Evolutionary conservation across 1,140 invertebrate species (phyloP), one percentile per base, ranked within the genome.

Genomic region (Cherax quadricarinatus): DNA sequence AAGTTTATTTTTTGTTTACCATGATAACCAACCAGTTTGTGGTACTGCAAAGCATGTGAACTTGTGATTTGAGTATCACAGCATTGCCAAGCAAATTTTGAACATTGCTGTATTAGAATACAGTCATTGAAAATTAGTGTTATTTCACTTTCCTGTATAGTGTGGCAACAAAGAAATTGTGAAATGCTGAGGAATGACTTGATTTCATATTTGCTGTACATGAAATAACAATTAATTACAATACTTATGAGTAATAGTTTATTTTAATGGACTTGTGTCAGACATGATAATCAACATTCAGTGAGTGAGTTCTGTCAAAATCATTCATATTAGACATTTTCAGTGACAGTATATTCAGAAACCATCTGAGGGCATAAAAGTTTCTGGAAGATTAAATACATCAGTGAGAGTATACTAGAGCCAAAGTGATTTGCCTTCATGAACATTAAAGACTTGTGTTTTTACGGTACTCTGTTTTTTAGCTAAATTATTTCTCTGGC

Each of bases 401-500:
- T 75, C 6, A 30, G 24, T 75, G 24, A 30, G 70, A 70, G 49
- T 48, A 30, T 57, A 85, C 30, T 41, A 70, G 48, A 70, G 16
- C 41, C 24, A 66, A 84, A 85, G 83, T 85, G 30, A 49, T 70
- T 24, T 66, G 3, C 41, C 49, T 62, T 70, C 83, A 62, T 75
- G 24, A 75, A 10, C 24, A 85, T 48, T 70, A 14, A 62, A 70
- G 83, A 85, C n/a, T 30, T 85, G 41, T 62, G 60, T 62, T 41
- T 41, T 41, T 41, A 41, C 30, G 30, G 4, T 24, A 70, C n/a
- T 4, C 10, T 62, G 30, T 62, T 57, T 84, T 57, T 82, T n/a
- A 82, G 21, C 57, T 51, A n/a, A 5, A 82, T 57, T 60, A 62
- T 41, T 84, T 60, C 51, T 57, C 30, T 84, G 30, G 57, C 53